phyloP scores from a whole-genome alignment of 2,888 invertebrate species.

The Machimus atricapillus region DNA sequence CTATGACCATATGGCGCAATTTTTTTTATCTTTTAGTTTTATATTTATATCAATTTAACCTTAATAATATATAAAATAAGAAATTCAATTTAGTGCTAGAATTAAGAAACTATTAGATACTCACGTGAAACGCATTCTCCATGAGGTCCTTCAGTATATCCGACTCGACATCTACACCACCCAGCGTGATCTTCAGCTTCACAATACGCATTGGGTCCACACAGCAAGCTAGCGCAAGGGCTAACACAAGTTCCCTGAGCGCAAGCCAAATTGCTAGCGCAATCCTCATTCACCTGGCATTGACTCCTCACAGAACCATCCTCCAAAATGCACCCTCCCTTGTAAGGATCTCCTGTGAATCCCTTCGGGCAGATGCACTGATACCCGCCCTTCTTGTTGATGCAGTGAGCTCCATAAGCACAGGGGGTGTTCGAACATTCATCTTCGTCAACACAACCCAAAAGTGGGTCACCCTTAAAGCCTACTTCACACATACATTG shows the following conservation, averaged over 20 bases:
- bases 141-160: conserved; percentile 78
- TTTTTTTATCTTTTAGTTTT: neutral
- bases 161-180: conserved; percentile 86
- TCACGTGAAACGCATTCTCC: conserved; percentile 85
- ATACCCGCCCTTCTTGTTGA: conserved; percentile 85
- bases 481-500: conserved; percentile 88
- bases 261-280: conserved; percentile 81
- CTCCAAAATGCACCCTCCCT: conserved; percentile 76
- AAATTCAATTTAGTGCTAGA: too few relatives aligned
- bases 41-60: too few relatives aligned
- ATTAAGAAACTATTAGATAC: conserved; percentile 54
- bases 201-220: conserved; percentile 85
- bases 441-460: conserved; percentile 84
- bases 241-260: conserved; percentile 80
- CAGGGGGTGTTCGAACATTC: conserved; percentile 87
- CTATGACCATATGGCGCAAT: too few relatives aligned
- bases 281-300: conserved; percentile 77
- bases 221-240: conserved; percentile 79
- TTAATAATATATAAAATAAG: too few relatives aligned
- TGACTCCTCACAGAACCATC: conserved; percentile 68
- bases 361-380: conserved; percentile 86
- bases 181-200: conserved; percentile 88
- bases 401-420: conserved; percentile 86
- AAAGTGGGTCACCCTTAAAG: conserved; percentile 84
- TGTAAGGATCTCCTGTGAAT: conserved; percentile 85